Evolutionary conservation across 2,113 vertebrate genomes (phyloP).

Genomic region (Phodopus roborovskii): DNA sequence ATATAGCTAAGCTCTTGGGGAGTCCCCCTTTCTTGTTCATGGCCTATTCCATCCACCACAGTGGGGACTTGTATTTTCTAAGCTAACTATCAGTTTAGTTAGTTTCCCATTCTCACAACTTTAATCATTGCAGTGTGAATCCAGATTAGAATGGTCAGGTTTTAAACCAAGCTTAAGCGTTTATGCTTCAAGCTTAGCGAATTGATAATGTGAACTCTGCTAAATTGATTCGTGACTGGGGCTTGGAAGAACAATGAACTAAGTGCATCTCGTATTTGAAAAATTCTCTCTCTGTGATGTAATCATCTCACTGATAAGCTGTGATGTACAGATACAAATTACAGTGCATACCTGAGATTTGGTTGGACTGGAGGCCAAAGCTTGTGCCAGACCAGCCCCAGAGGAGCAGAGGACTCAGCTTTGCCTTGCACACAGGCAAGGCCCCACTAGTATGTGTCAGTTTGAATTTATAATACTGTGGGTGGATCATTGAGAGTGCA

Average conservation of each 20-base stretch:
- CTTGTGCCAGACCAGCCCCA: not conserved
- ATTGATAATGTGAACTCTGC: not conserved
- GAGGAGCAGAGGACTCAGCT: not conserved
- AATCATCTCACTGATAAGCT: conserved; percentile 48
- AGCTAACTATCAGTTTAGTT: not conserved
- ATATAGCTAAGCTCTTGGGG: not conserved
- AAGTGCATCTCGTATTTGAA: conserved; percentile 8
- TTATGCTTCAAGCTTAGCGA: not conserved
- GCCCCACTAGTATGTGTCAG: not conserved
- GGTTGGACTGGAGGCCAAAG: not conserved
- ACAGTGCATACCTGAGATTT: not conserved
- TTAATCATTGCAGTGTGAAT: not conserved
- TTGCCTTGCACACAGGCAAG: not conserved
- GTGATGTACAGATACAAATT: conserved; percentile 13
- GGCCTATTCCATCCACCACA: not conserved
- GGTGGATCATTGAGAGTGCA: not conserved
- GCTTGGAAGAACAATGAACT: not conserved
- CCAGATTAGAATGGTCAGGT: not conserved
- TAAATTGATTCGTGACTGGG: not conserved
- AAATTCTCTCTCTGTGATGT: conserved; percentile 43
- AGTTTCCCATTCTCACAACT: not conserved
- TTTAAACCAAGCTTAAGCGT: not conserved
- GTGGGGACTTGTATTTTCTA: not conserved
- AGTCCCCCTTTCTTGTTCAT: not conserved
- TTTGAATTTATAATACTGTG: conserved; percentile 17